Evolutionary conservation across 2,113 vertebrate genomes (phyloP), one percentile per base, ranked within the genome.

Genomic region (Mola mola): DNA sequence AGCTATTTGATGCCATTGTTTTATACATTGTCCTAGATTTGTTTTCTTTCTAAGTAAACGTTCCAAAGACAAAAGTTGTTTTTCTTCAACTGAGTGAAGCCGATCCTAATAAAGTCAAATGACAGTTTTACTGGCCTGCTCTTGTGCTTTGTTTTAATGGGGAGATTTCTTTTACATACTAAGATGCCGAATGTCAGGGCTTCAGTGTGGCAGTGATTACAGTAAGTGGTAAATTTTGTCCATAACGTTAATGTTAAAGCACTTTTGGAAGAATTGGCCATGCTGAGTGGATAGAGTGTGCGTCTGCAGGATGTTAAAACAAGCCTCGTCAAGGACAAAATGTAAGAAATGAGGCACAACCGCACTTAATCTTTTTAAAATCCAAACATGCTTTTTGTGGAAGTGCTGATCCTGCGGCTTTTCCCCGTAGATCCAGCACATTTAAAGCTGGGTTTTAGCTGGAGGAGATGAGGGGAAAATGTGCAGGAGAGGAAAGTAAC

Each of bases 11-110:
- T 92, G 87, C 83, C 75, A 84, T 88, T 84, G 66, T 90, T 85
- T 89, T 86, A 77, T 88, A 87, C 75, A 66, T 76, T 84, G 78
- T 80, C 74, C 79, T 91, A 88, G 84, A 82, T 82, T 78, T 66
- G 69, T 62, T 47, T 73, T 82, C 81, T 90, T 76, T 79, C 80
- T 72, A 84, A 83, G 76, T 86, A 76, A 87, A 90, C 88, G 87
- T 90, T 88, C 87, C 88, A 84, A 85, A 87, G 89, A 91, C 88
- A 86, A 91, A 91, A 81, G 83, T 90, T 91, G 88, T 89, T 87
- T 86, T 63, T 88, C 84, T 85, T 84, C 90, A 90, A 90, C 90
- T 91, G 86, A 92, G 87, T 90, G 85, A 90, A 92, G 82, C 79
- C n/a, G 75, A 90, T 79, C 64, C 78, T 86, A 92, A 91, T 91